These are phyloP conservation scores for Campaea margaritaria DNA, from an alignment of 2,888 invertebrate species.

Conservation along the genomic window DNA sequence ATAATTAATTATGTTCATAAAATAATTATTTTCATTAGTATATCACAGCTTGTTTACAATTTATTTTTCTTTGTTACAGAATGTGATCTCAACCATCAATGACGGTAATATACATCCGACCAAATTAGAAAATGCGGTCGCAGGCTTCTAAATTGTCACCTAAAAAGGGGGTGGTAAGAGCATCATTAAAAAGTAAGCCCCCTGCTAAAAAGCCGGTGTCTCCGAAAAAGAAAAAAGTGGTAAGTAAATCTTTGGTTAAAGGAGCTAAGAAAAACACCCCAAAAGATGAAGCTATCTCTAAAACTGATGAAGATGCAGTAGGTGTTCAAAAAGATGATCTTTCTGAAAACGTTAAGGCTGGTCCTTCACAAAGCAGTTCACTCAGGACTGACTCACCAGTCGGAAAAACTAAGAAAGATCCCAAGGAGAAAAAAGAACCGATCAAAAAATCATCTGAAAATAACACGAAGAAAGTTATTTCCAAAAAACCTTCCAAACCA, in stretches of 20 bases:
- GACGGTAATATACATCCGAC: constrained; percentile 67
- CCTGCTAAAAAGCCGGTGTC: constrained; percentile 64
- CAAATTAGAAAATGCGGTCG: constrained; percentile 79
- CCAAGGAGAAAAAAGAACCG: constrained; percentile 73
- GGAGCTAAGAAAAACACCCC: constrained; percentile 61
- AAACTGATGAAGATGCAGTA: constrained; percentile 57
- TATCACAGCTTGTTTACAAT: no score
- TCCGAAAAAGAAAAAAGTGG: constrained; percentile 69
- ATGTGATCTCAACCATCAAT: constrained; percentile 73
- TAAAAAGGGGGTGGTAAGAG: constrained; percentile 77
- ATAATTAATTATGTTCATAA: no score
- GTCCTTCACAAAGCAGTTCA: constrained; percentile 55
- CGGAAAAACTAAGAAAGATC: constrained; percentile 70
- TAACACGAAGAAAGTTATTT: constrained; percentile 52
- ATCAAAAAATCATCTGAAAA: constrained; percentile 54
- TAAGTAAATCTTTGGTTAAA: constrained; percentile 64
- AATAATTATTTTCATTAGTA: no score
- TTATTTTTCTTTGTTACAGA: constrained; percentile 70
- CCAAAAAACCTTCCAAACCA: constrained; percentile 59
- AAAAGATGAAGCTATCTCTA: constrained; percentile 61
- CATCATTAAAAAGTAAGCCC: constrained; percentile 68
- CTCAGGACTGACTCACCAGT: constrained; percentile 62
- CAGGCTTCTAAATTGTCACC: constrained; percentile 77
- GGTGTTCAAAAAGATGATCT: constrained; percentile 58
- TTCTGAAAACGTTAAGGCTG: constrained; percentile 58